Evolutionary conservation across 2,113 vertebrate species (phyloP).

Genomic region (Chaetorhynchus papuensis): DNA sequence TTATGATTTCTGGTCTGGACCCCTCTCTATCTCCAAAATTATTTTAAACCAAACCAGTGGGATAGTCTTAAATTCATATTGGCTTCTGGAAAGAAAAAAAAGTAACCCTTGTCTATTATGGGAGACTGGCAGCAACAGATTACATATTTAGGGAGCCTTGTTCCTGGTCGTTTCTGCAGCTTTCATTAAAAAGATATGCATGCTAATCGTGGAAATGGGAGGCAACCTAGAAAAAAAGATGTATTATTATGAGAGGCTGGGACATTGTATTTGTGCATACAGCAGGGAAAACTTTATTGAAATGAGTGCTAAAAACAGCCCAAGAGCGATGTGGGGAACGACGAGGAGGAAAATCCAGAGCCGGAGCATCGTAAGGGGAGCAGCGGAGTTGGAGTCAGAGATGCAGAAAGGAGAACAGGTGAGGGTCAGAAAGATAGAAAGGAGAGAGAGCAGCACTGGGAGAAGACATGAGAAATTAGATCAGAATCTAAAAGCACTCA

Average conservation of each 20-base stretch:
- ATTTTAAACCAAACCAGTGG: conserved; percentile 25
- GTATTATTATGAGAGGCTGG: conserved; percentile 46
- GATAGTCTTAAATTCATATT: conserved; percentile 15
- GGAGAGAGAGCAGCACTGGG: conserved; percentile 72
- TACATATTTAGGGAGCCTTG: neutral
- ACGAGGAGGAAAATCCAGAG: neutral
- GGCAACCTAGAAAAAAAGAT: conserved; percentile 49
- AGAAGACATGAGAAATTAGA: conserved; percentile 81
- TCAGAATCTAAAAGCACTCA: conserved; percentile 73
- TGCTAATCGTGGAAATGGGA: conserved; percentile 19
- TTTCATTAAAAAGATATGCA: conserved; percentile 49
- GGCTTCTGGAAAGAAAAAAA: neutral
- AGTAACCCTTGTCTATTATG: neutral
- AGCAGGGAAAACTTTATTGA: conserved; percentile 36
- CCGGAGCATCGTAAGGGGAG: neutral
- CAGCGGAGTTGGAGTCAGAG: conserved; percentile 42
- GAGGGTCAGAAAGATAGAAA: conserved; percentile 73
- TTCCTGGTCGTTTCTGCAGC: neutral
- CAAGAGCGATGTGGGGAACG: neutral
- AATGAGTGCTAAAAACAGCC: conserved; percentile 8
- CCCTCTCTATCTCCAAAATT: conserved; percentile 14
- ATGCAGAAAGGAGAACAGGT: conserved; percentile 58
- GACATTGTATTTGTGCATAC: conserved; percentile 4
- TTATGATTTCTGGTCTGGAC: neutral
- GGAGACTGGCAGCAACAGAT: conserved; percentile 32